These are phyloP conservation scores for Peromyscus leucopus DNA, from an alignment of 2,113 vertebrate genomes.

Conservation along the genomic window DNA sequence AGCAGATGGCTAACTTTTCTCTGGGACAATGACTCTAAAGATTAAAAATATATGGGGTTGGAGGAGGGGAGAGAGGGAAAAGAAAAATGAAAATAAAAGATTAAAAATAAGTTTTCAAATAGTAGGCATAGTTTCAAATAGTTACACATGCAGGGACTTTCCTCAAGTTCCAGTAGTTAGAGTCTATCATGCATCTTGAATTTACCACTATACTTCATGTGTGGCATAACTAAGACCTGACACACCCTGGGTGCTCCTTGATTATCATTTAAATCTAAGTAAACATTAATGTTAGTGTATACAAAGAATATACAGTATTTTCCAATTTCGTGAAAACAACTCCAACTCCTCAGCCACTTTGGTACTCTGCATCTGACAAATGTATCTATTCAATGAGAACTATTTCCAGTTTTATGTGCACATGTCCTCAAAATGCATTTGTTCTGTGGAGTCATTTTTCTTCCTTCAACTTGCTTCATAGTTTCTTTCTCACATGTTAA, in stretches of 20 bases:
- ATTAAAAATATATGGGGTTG: background rate
- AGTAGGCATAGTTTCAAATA: background rate
- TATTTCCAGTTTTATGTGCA: background rate
- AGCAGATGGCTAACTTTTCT: background rate
- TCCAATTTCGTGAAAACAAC: background rate
- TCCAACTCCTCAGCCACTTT: slow-evolving; percentile 16
- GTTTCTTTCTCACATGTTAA: background rate
- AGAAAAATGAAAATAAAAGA: background rate
- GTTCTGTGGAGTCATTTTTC: background rate
- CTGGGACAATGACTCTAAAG: slow-evolving; percentile 5
- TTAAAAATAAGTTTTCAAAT: slow-evolving; percentile 35
- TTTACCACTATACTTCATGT: background rate
- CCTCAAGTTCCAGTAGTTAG: background rate
- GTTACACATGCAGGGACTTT: background rate
- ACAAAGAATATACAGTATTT: background rate
- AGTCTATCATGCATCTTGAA: background rate
- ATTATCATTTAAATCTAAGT: background rate
- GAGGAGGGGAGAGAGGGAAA: no score
- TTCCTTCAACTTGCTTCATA: background rate
- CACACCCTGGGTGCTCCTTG: background rate
- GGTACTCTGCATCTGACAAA: slow-evolving; percentile 40
- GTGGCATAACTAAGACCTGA: background rate
- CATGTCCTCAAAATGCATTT: background rate
- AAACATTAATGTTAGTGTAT: background rate
- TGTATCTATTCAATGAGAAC: background rate